Base-by-base conservation (phyloP, 1,140 invertebrate genomes). In the Drosophila rufa region DNA sequence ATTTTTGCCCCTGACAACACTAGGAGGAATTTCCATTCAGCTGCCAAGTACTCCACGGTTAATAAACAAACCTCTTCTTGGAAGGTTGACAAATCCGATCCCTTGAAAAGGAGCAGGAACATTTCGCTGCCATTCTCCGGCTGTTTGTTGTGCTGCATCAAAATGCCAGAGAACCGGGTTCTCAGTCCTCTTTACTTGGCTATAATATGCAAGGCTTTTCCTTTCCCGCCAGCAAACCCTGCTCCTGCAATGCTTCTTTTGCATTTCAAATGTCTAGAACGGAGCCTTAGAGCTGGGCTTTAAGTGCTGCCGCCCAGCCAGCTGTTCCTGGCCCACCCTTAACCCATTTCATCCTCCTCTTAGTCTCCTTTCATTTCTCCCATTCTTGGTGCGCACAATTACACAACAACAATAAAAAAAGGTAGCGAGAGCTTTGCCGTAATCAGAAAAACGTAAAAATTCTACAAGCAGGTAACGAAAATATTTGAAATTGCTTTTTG, bases 381-480 rank as follows among this genome's bases (percentile, higher is more conserved):
- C 27, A 38, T 38, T 70, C 75, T 82, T 59, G 58, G 79, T 84
- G 80, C 84, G 84, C 84, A 87, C 84, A 87, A 87, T 87, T 87
- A 87, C 84, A 68, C 84, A 87, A 75, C 80, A 89, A 87, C 78
- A 89, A 84, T 60, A 60, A 66, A 68, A 68, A 56, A 46, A 69
- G 65, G 61, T 53, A 75, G 50, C 61, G 33, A 59, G 56, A 65
- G 69, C 78, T 47, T 79, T 64, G 78, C 61, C 69, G 85, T 87
- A 87, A 87, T 87, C 84, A 89, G 84, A 84, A 87, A 89, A 87
- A 89, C 84, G 84, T 87, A 87, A 87, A 87, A 87, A 90, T 84
- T 78, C 73, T 84, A 83, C 80, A 81, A 87, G 77, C 84, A 87
- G 84, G 80, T 89, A 87, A 89, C 73, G 69, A 89, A 87, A 87